A percentile compares a stretch with the other conserved stretches of the same genome.
phyloP scores from a whole-genome alignment of 1,140 invertebrate genomes.

The Aricia agestis region DNA sequence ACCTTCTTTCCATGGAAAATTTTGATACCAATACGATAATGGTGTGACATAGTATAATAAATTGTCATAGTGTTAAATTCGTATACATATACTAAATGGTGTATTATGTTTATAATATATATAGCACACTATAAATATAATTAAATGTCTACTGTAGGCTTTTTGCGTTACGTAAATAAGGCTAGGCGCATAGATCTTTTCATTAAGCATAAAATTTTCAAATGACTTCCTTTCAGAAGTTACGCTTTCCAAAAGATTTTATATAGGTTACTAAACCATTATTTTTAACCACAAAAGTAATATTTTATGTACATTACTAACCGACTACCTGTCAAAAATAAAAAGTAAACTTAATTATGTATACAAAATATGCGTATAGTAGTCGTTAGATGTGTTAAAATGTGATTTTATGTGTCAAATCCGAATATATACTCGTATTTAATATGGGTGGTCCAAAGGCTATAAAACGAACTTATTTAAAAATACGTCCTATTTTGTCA shows the following conservation, averaged over 20 bases:
- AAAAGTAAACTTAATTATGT: conserved; percentile 4
- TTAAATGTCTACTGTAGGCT: neutral
- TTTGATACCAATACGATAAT: neutral
- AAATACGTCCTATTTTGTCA: neutral
- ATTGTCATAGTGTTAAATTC: neutral
- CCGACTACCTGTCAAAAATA: neutral
- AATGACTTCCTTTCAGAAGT: no score
- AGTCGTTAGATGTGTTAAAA: conserved; percentile 11
- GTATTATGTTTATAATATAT: neutral
- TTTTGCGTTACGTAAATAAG: conserved; percentile 9
- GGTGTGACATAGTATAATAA: neutral
- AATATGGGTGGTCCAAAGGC: neutral
- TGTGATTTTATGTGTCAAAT: conserved; percentile 3
- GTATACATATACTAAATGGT: neutral
- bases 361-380: neutral
- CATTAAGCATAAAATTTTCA: neutral
- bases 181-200: neutral
- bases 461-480: neutral
- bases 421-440: conserved; percentile 3
- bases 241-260: no score
- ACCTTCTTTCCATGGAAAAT: neutral
- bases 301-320: no score
- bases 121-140: conserved; percentile 18
- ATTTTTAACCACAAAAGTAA: neutral
- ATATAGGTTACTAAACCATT: no score